Evolutionary conservation across 2,113 vertebrate genomes (phyloP), one percentile per base, ranked within the genome.

Genomic region (Oreocharis arfaki): DNA sequence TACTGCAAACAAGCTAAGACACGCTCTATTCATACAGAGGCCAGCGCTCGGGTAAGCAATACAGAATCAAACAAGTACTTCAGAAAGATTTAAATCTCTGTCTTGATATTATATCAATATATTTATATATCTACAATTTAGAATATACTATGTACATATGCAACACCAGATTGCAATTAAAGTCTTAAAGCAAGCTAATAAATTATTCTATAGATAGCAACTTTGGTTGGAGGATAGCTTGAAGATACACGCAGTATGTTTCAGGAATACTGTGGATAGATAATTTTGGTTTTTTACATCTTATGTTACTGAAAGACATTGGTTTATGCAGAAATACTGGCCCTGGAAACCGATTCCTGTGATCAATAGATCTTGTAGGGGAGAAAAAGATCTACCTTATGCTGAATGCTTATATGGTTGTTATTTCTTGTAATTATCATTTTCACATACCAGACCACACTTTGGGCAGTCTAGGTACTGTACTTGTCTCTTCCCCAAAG

Each of bases 121-220:
- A 91, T 55, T 74, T 86, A 64, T 70, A 64, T 53, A 77, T 55
- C 55, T 94, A n/a, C 71, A 90, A 84, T 90, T 94, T 77, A 81
- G 85, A 81, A 71, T 89, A 90, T 65, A 59, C 60, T 75, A 84
- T 76, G 37, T 89, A 95, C 88, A 89, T 75, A 82, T 89, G 92
- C 7, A 44, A 92, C 88, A 95, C 37, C 69, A 79, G 68, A 73
- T 74, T 92, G 86, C 86, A 93, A 71, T 41, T 71, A 20, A 89
- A 87, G 33, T 81, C 70, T 88, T 92, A 70, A 80, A 89, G 33
- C 88, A 69, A 56, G 37, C 30, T 52, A 42, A 74, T 84, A 91
- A 77, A 52, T 84, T 83, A 46, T 49, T 87, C 55, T 89, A 60
- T 53, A 90, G 64, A 76, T 53, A 76, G 61, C 53, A 96, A 41